Evolutionary conservation across 2,797 vertebrate genomes (phyloP).

Genomic region (Petrocephalus schoutedeni): DNA sequence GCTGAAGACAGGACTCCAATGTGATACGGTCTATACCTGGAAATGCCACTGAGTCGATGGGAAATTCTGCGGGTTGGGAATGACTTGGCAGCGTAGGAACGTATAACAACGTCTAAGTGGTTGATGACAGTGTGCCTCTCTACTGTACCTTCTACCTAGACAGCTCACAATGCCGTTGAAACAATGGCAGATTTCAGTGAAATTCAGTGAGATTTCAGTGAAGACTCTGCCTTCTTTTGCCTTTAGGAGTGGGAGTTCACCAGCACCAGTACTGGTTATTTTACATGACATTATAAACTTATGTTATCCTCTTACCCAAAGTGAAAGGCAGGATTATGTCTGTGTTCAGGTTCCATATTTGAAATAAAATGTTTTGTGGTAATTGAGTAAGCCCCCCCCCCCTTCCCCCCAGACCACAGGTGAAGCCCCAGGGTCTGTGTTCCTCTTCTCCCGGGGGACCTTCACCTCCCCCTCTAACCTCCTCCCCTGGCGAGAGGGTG

Average conservation of each 20-base stretch:
- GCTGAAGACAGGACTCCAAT: neutral
- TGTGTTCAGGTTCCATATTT: neutral
- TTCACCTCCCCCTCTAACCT: constrained; percentile 70
- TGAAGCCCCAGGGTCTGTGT: constrained; percentile 53
- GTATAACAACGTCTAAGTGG: neutral
- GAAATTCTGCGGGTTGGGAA: neutral
- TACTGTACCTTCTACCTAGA: neutral
- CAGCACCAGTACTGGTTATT: neutral
- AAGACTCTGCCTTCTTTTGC: neutral
- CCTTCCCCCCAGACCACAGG: constrained; percentile 48
- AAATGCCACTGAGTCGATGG: neutral
- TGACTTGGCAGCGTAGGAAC: neutral
- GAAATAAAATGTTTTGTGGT: neutral
- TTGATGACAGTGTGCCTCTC: neutral
- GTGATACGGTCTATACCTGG: neutral
- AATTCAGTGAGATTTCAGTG: neutral
- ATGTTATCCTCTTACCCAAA: neutral
- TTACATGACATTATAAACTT: neutral
- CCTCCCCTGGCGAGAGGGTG: constrained; percentile 72
- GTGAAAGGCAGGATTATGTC: neutral
- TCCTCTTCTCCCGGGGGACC: constrained; percentile 70
- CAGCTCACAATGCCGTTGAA: neutral
- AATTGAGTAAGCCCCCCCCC: neutral
- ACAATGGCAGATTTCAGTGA: neutral
- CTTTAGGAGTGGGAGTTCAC: neutral